Conservation (phyloP, 2,797 vertebrate species). For the Agapornis canus region DNA sequence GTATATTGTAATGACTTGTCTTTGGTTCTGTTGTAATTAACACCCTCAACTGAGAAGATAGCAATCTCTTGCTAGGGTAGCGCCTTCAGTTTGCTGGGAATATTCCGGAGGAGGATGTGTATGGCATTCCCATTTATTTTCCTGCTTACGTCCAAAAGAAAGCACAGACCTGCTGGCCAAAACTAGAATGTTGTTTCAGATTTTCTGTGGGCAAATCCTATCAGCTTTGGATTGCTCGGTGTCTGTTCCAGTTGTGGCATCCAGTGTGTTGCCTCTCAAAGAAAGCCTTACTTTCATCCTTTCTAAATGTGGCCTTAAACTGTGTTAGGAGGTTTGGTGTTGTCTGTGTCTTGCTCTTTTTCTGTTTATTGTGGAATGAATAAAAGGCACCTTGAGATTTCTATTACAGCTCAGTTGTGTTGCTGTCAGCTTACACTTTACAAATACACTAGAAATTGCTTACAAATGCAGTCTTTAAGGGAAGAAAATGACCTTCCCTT, state of each 20-base stretch:
- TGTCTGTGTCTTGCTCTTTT: constrained; percentile 52
- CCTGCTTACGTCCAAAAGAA: background rate
- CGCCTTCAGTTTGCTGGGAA: constrained; percentile 60
- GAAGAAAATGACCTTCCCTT: constrained; percentile 31
- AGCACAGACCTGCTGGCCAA: background rate
- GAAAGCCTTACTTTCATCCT: constrained; percentile 80
- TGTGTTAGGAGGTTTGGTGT: constrained; percentile 63
- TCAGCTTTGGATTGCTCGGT: background rate
- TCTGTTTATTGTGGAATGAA: constrained; percentile 46
- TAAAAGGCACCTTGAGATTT: constrained; percentile 66
- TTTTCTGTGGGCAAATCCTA: constrained; percentile 8
- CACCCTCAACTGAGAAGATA: constrained; percentile 15
- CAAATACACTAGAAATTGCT: constrained; percentile 52
- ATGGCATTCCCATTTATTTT: background rate
- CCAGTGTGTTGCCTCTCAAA: constrained; percentile 35
- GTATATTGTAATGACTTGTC: constrained; percentile 70
- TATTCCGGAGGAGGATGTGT: constrained; percentile 8
- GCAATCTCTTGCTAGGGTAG: constrained; percentile 5
- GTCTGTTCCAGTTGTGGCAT: constrained; percentile 52
- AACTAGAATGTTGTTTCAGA: background rate
- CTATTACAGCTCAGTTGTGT: background rate
- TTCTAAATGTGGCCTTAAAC: constrained; percentile 81
- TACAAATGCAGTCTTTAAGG: constrained; percentile 39
- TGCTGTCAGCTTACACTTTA: constrained; percentile 43
- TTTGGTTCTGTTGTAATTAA: constrained; percentile 70